Conservation (phyloP, 2,888 invertebrate genomes). For the Sepioteuthis lessoniana region DNA sequence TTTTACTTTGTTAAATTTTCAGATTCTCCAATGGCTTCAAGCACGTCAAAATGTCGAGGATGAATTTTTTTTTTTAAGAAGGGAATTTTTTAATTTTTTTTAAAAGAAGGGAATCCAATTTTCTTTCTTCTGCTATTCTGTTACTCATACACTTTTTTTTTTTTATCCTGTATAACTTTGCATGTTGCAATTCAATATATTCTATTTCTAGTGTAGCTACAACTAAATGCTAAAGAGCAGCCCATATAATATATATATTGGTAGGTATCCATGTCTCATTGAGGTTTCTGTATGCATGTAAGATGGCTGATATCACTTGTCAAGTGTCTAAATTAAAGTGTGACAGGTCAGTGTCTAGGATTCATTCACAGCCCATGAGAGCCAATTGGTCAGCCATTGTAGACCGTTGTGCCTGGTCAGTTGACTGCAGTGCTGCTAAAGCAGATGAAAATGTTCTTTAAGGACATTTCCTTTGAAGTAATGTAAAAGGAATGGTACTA, state of each 20-base stretch:
- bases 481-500: background rate
- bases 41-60: too few relatives aligned
- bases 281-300: background rate
- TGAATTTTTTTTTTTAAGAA: too few relatives aligned
- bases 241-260: background rate
- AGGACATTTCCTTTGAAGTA: background rate
- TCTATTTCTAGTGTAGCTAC: background rate
- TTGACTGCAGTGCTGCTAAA: background rate
- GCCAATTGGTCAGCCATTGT: conserved; percentile 33
- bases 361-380: conserved; percentile 5
- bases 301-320: conserved; percentile 1
- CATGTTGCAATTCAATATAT: background rate
- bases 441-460: background rate
- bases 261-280: background rate
- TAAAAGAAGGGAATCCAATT: background rate
- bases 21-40: too few relatives aligned
- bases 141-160: background rate
- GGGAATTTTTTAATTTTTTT: too few relatives aligned
- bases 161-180: background rate
- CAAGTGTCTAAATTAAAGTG: conserved; percentile 33
- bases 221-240: background rate
- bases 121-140: background rate
- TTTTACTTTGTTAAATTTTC: too few relatives aligned
- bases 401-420: background rate
- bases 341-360: conserved; percentile 10